phyloP scores from a whole-genome alignment of 2,797 vertebrate genomes.

The Vireo griseus region DNA sequence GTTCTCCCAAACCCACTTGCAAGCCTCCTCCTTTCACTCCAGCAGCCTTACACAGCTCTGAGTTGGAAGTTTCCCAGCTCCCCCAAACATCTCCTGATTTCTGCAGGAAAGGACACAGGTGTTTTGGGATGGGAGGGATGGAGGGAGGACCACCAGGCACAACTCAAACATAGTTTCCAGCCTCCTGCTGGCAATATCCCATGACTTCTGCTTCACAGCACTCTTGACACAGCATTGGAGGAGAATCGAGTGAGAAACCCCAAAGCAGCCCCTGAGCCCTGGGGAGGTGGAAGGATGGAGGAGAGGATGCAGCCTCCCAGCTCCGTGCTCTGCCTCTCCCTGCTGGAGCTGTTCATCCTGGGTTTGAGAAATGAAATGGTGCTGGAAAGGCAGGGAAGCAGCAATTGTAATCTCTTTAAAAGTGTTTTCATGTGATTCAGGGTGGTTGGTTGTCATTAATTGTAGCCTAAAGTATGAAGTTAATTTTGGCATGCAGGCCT shows the following conservation, averaged over 20 bases:
- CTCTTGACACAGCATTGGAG: background rate
- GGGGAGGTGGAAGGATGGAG: background rate
- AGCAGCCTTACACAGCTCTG: accelerated
- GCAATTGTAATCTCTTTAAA: background rate
- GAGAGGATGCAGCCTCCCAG: background rate
- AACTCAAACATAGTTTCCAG: background rate
- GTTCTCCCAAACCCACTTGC: background rate
- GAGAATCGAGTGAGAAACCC: background rate
- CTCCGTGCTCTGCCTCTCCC: background rate
- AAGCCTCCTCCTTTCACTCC: background rate
- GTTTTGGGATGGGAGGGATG: accelerated
- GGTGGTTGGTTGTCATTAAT: background rate
- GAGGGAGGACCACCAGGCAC: background rate
- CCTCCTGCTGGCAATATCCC: background rate
- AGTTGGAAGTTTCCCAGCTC: background rate
- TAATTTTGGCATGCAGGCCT: background rate
- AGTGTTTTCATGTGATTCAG: background rate
- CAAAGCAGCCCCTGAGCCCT: background rate
- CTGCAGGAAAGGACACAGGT: background rate
- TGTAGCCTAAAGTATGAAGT: background rate
- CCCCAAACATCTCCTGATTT: background rate
- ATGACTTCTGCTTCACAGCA: background rate
- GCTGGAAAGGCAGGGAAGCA: background rate
- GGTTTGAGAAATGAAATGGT: background rate
- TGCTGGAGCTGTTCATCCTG: background rate